Conservation (phyloP, 1,140 invertebrate species). For the Magallana angulata region DNA sequence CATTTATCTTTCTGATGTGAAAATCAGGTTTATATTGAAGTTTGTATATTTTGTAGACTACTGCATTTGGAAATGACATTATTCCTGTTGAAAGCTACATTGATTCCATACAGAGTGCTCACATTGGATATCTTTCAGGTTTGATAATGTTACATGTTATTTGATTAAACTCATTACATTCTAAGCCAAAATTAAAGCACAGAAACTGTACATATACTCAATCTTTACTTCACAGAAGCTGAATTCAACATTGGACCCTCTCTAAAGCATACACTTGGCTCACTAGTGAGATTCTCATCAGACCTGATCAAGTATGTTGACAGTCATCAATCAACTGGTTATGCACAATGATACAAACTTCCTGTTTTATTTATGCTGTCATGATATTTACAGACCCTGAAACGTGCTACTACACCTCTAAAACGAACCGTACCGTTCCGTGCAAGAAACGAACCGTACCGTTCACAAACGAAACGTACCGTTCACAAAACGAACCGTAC, state of each 20-base stretch:
- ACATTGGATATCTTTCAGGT: slow-evolving; percentile 79
- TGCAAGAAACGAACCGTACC: too few relatives aligned
- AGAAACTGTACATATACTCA: not conserved
- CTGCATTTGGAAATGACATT: slow-evolving; percentile 87
- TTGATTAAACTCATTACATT: not conserved
- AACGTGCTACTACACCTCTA: too few relatives aligned
- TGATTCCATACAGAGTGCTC: slow-evolving; percentile 78
- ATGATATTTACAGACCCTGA: too few relatives aligned
- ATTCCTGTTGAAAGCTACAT: slow-evolving; percentile 91
- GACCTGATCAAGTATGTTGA: slow-evolving; percentile 84
- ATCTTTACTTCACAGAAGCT: slow-evolving; percentile 80
- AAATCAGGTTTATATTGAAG: too few relatives aligned
- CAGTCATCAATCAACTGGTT: not conserved
- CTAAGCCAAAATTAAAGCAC: not conserved
- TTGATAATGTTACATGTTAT: slow-evolving; percentile 22
- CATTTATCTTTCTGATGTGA: not conserved
- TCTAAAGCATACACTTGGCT: slow-evolving; percentile 85
- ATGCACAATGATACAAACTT: too few relatives aligned
- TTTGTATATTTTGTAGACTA: slow-evolving; percentile 80
- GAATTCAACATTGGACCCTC: slow-evolving; percentile 85
- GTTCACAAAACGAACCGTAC: too few relatives aligned
- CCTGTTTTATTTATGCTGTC: not conserved
- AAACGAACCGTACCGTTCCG: too few relatives aligned
- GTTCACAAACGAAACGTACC: too few relatives aligned
- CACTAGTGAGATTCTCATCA: slow-evolving; percentile 85